Evolutionary conservation across 92 coral and sea anemone species (phyloP).

Genomic region (Meandrina meandrites): DNA sequence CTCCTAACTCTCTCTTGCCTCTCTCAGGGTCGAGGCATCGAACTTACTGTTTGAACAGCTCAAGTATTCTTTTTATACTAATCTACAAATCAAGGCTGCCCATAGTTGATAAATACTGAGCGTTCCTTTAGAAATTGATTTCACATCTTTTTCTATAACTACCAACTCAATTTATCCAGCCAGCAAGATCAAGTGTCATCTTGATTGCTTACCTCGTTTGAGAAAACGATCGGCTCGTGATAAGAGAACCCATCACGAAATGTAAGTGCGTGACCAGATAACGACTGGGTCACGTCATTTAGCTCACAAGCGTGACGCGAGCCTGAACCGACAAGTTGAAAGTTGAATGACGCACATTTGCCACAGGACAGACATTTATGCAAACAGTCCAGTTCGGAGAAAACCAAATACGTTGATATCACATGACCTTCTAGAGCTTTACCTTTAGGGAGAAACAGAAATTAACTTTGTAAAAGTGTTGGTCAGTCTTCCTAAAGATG

Average conservation of each 20-base stretch:
- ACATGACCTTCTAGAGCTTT: neutral
- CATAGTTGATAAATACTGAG: no score
- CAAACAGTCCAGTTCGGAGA: conserved; percentile 7
- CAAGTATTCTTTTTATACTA: no score
- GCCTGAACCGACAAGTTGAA: neutral
- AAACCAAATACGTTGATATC: neutral
- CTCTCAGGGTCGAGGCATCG: no score
- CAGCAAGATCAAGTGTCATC: neutral
- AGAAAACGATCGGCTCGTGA: neutral
- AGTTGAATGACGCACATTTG: neutral
- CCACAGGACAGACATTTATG: neutral
- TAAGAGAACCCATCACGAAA: neutral
- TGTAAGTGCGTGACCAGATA: neutral
- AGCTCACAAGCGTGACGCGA: neutral
- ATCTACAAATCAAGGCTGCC: no score
- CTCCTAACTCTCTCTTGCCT: no score
- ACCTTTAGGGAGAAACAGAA: neutral
- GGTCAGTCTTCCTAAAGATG: no score
- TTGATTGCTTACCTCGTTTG: neutral
- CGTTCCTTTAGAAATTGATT: neutral
- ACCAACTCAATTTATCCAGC: neutral
- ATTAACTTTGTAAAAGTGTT: neutral
- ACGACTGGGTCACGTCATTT: neutral
- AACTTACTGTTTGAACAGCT: no score
- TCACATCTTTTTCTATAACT: no score